phyloP scores from a whole-genome alignment of 2,888 invertebrate genomes.

The Acanthosepion esculentum region DNA sequence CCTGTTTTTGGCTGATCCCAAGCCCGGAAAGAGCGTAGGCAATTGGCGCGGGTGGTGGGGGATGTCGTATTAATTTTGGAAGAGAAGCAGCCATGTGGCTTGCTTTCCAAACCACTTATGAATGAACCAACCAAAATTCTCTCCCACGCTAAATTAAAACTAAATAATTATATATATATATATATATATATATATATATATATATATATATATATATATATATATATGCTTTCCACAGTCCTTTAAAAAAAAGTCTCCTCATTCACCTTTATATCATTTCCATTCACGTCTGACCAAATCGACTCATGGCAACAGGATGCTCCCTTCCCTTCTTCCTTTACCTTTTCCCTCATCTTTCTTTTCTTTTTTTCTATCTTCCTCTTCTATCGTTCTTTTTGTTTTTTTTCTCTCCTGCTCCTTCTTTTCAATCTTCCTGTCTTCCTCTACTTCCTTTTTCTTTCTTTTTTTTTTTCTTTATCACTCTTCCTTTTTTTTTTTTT shows the following conservation, averaged over 20 bases:
- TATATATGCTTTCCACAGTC: background rate
- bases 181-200: background rate
- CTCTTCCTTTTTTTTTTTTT: background rate
- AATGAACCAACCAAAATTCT: slow-evolving; percentile 12
- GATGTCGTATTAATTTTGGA: background rate
- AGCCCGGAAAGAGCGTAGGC: slow-evolving; percentile 5
- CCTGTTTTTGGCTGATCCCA: background rate
- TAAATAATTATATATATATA: background rate
- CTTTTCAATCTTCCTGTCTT: background rate
- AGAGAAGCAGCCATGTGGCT: background rate
- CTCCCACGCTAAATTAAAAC: background rate
- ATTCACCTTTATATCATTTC: background rate
- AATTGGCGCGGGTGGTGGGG: background rate
- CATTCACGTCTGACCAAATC: background rate
- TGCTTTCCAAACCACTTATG: slow-evolving; percentile 36
- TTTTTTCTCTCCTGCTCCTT: background rate
- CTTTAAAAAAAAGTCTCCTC: background rate
- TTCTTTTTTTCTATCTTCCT: background rate
- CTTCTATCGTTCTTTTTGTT: background rate
- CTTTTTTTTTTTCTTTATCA: background rate
- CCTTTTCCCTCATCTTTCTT: background rate
- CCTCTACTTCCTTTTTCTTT: background rate
- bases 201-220: background rate
- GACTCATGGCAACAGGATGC: slow-evolving; percentile 8
- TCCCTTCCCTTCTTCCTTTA: background rate